These are phyloP conservation scores for Sebastes dallii DNA, from an alignment of 2,797 vertebrate genomes.

Conservation along the genomic window DNA sequence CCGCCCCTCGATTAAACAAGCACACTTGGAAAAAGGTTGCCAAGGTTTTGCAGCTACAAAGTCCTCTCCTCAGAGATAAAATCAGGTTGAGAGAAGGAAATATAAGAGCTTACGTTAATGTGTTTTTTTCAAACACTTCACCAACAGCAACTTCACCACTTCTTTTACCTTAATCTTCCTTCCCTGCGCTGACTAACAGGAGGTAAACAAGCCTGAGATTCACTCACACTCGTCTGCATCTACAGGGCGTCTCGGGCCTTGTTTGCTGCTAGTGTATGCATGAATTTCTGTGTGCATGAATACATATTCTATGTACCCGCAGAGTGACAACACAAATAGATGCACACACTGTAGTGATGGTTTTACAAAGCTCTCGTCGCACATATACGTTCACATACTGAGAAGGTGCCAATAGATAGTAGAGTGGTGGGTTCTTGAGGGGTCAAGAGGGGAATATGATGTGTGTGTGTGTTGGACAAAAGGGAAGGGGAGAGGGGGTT, in stretches of 20 bases:
- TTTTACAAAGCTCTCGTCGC: constrained; percentile 35
- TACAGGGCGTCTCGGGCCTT: background rate
- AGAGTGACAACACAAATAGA: constrained; percentile 39
- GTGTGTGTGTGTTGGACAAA: constrained; percentile 51
- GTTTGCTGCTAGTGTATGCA: background rate
- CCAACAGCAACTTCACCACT: constrained; percentile 87
- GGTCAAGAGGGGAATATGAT: constrained; percentile 64
- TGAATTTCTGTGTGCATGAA: constrained; percentile 17
- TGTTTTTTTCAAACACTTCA: constrained; percentile 85
- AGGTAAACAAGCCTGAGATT: constrained; percentile 42
- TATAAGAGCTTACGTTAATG: constrained; percentile 90
- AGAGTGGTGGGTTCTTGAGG: constrained; percentile 46
- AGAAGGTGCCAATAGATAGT: constrained; percentile 37
- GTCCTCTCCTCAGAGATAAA: constrained; percentile 87
- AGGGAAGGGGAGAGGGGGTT: constrained; percentile 23
- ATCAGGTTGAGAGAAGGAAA: constrained; percentile 91
- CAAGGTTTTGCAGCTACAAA: constrained; percentile 72
- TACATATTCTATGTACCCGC: background rate
- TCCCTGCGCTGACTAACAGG: constrained; percentile 50
- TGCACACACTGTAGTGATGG: constrained; percentile 5
- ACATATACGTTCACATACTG: constrained; percentile 39
- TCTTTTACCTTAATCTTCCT: constrained; percentile 85
- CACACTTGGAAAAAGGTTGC: constrained; percentile 15
- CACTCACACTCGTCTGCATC: constrained; percentile 6
- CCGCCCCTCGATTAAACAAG: constrained; percentile 76